A percentile compares a stretch with the other conserved stretches of the same genome.
These are phyloP conservation scores for Drosophila rhopaloa DNA, from an alignment of 1,140 invertebrate genomes.

Conservation along the genomic window DNA sequence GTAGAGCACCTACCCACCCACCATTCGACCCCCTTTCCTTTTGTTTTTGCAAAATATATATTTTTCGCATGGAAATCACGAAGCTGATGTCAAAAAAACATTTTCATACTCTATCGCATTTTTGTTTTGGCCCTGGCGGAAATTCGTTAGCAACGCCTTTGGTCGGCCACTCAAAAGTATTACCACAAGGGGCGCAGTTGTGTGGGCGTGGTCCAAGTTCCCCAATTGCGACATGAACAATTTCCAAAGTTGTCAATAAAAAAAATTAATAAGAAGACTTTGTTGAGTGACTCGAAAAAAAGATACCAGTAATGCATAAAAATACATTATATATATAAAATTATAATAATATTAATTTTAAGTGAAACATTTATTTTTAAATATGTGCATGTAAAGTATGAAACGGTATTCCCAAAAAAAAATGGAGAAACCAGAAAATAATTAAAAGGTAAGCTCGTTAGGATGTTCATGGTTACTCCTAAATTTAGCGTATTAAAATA, in stretches of 20 bases:
- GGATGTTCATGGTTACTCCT: too few species aligned
- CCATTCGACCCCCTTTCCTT: not conserved
- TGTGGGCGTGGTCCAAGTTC: constrained; percentile 20
- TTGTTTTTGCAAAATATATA: constrained; percentile 45
- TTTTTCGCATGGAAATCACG: constrained; percentile 78
- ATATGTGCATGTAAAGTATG: too few species aligned
- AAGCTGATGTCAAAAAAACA: constrained; percentile 74
- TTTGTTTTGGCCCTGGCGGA: constrained; percentile 33
- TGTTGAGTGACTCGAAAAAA: not conserved
- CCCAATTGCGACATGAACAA: constrained; percentile 68
- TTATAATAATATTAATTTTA: too few species aligned
- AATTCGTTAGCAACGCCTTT: constrained; percentile 54
- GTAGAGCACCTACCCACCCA: constrained; percentile 8
- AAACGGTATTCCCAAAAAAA: too few species aligned
- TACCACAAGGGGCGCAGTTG: constrained; percentile 47
- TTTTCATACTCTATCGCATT: constrained; percentile 63
- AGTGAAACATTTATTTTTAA: too few species aligned
- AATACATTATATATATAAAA: not conserved
- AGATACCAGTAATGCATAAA: not conserved
- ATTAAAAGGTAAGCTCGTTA: too few species aligned
- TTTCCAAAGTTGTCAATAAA: constrained; percentile 79
- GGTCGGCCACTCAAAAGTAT: constrained; percentile 58
- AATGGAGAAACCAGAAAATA: too few species aligned
- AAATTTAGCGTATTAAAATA: too few species aligned
- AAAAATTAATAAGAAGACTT: constrained; percentile 5